Conservation (phyloP, 2,888 invertebrate genomes). For the Agrilus mali region DNA sequence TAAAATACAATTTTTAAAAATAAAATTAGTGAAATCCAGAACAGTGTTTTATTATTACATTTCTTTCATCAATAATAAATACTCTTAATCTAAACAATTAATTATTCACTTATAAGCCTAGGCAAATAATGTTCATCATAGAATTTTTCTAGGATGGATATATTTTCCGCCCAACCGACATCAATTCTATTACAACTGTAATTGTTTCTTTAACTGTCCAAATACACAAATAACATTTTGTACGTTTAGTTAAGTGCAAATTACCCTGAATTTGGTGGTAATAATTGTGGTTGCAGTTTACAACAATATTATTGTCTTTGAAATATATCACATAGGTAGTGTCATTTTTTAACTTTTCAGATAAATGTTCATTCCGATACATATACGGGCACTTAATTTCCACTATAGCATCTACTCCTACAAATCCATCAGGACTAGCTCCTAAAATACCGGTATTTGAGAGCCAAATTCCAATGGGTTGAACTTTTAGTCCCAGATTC, state of each 20-base stretch:
- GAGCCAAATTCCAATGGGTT: constrained; percentile 7
- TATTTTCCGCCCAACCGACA: too few relatives aligned
- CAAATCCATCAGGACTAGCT: constrained; percentile 10
- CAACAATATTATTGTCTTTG: constrained; percentile 1
- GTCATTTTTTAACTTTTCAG: not conserved
- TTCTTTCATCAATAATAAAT: too few relatives aligned
- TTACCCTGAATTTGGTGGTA: constrained; percentile 8
- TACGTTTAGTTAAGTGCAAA: constrained; percentile 2
- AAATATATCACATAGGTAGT: constrained; percentile 2
- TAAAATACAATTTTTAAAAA: too few relatives aligned
- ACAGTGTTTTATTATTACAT: too few relatives aligned
- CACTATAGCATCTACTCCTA: constrained; percentile 6
- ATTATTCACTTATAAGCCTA: too few relatives aligned
- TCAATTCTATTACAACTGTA: too few relatives aligned
- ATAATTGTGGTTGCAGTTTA: constrained; percentile 7
- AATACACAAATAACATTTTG: constrained; percentile 5
- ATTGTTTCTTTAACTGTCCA: too few relatives aligned
- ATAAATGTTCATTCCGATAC: constrained; percentile 2
- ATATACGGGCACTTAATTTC: constrained; percentile 12
- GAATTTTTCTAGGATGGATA: too few relatives aligned
- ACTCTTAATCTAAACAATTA: too few relatives aligned
- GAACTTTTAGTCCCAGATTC: not conserved
- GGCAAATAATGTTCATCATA: too few relatives aligned
- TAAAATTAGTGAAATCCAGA: too few relatives aligned
- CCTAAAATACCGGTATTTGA: constrained; percentile 8